Base-by-base conservation (phyloP, 2,888 invertebrate genomes). In the Stramonita haemastoma region DNA sequence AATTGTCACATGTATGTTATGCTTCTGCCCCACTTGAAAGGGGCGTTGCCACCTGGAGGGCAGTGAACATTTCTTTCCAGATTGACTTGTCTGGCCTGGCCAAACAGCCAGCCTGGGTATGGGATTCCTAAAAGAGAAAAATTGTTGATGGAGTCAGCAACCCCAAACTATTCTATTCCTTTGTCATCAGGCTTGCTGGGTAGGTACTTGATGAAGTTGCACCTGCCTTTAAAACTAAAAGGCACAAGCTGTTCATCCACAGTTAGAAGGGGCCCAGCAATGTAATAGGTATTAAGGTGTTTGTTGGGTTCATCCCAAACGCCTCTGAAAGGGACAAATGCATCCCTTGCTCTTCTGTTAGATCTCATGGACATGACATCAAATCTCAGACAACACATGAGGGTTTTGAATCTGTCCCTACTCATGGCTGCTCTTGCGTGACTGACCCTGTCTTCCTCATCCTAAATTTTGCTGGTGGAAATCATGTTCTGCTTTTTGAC, bases 181-280 rank as follows among this genome's bases (percentile, higher is more conserved):
- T 89, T 85, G 6, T 2, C 60, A 22, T 89, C 89, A 1, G 89
- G 89, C 29, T 89, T 89, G 6, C 56, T 70, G 15, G 87, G 89
- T 8, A 90, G 79, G 66, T 87, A 87, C 46, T 89, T 87, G 13
- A 87, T 22, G 79, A 89, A 89, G 13, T 22, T 32, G n/a, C 89
- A 89, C 29, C 89, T 15, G 0, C 89, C 89, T 1, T n/a, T n/a
- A n/a, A n/a, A n/a, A n/a, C 84, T 34, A 32, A 83, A 86, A 0
- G 89, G 89, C 5, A 87, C 66, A 0, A 87, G 73, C 57, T 90
- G 89, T 34, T 90, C 87, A 34, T 83, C 89, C 19, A 90, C 66
- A 0, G 89, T 90, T 22, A 90, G 73, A 22, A 81, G 60, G 1
- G 87, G 57, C 1, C 89, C 87, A 0, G 89, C 70, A 29, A 87